A percentile compares a stretch with the other conserved stretches of the same genome.
phyloP scores from a whole-genome alignment of 1,140 invertebrate genomes.

The Dicyema japonicum region DNA sequence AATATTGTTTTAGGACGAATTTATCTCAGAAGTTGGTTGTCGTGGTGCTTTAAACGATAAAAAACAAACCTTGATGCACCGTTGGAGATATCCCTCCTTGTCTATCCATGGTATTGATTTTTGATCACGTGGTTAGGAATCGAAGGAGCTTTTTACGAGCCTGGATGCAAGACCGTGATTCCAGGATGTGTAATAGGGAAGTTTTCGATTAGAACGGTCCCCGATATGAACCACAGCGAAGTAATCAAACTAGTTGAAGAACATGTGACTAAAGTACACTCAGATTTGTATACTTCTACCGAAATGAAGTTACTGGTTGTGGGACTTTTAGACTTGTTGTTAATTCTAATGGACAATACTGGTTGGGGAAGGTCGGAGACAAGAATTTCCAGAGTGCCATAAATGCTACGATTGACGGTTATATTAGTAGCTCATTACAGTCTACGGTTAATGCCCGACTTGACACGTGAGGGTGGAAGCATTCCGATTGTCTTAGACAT shows the following conservation, averaged over 20 bases:
- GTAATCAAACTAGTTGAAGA: conserved; percentile 35
- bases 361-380: conserved; percentile 62
- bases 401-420: background rate
- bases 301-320: conserved; percentile 30
- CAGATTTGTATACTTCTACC: conserved; percentile 33
- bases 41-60: conserved; percentile 10
- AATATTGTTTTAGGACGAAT: too few species aligned
- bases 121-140: conserved; percentile 32
- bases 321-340: conserved; percentile 24
- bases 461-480: conserved; percentile 68
- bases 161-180: conserved; percentile 72
- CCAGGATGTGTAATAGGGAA: conserved; percentile 43
- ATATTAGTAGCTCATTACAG: conserved; percentile 3
- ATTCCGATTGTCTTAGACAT: conserved; percentile 68
- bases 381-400: conserved; percentile 55
- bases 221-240: conserved; percentile 44
- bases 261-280: conserved; percentile 26
- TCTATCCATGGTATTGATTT: conserved; percentile 39
- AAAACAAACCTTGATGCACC: conserved; percentile 38
- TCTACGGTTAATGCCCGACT: conserved; percentile 38
- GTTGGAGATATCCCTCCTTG: conserved; percentile 55
- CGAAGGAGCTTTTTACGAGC: conserved; percentile 56
- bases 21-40: too few species aligned
- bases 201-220: conserved; percentile 71
- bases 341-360: conserved; percentile 41